Evolutionary conservation across 2,113 vertebrate species (phyloP).

Genomic region (Garra rufa): DNA sequence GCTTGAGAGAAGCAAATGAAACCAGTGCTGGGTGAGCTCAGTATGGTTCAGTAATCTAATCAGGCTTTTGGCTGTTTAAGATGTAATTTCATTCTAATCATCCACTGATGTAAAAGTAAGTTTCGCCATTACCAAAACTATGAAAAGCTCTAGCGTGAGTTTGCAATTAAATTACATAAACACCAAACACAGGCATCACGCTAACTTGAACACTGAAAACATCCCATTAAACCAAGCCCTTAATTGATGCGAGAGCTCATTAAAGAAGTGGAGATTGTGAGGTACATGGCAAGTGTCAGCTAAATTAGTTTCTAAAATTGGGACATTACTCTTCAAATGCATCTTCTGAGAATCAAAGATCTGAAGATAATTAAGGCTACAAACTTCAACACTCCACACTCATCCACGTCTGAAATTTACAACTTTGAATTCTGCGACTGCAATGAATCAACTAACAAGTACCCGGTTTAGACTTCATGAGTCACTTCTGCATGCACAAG

Average conservation of each 20-base stretch:
- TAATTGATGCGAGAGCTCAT: not conserved
- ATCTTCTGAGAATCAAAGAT: not conserved
- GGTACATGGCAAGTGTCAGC: not conserved
- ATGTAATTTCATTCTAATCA: not conserved
- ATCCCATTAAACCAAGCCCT: not conserved
- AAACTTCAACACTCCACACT: not conserved
- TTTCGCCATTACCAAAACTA: not conserved
- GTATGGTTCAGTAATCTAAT: not conserved
- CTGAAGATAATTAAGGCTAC: not conserved
- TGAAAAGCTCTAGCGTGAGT: not conserved
- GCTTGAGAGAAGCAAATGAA: not conserved
- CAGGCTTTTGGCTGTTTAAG: not conserved
- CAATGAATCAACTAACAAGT: constrained; percentile 8
- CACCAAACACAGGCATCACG: not conserved
- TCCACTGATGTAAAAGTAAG: not conserved
- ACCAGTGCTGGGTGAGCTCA: not conserved
- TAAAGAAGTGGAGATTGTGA: not conserved
- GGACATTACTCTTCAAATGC: not conserved
- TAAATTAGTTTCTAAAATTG: not conserved
- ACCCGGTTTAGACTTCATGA: constrained; percentile 12
- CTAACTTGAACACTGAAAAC: not conserved
- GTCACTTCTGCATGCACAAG: not conserved
- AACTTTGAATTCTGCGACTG: not conserved
- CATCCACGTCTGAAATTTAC: not conserved
- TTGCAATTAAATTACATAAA: not conserved